A percentile compares a stretch with the other conserved stretches of the same genome.
phyloP scores from a whole-genome alignment of 2,888 invertebrate genomes.

The Colostygia pectinataria region DNA sequence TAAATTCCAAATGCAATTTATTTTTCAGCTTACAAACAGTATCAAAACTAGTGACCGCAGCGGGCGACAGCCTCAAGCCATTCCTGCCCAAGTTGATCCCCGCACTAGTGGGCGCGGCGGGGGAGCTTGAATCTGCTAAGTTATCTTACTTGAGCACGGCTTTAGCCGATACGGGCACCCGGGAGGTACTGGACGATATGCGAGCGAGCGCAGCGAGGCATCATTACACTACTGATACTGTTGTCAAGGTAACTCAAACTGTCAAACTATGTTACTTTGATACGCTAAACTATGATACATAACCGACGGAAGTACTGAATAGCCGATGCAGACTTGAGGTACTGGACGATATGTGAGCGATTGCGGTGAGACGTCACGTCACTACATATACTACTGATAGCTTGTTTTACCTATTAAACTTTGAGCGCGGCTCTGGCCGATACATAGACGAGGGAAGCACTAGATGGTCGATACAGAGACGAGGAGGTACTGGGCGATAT shows the following conservation, averaged over 20 bases:
- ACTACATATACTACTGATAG: too few relatives aligned
- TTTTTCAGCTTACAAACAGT: constrained; percentile 89
- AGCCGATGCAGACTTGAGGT: too few relatives aligned
- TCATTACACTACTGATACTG: constrained; percentile 94
- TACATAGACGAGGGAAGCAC: too few relatives aligned
- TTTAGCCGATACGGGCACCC: constrained; percentile 86
- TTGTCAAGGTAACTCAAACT: constrained; percentile 90
- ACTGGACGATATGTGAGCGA: too few relatives aligned
- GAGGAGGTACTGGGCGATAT: constrained; percentile 91
- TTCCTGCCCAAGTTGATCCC: constrained; percentile 92
- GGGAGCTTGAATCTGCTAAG: constrained; percentile 91
- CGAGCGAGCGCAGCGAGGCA: constrained; percentile 91
- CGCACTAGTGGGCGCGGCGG: constrained; percentile 92
- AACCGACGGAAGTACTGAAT: too few relatives aligned
- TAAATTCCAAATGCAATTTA: too few relatives aligned
- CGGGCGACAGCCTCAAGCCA: constrained; percentile 90
- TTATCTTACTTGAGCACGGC: constrained; percentile 91
- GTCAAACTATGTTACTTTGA: too few relatives aligned
- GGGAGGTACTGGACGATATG: constrained; percentile 90
- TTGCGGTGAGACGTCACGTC: too few relatives aligned
- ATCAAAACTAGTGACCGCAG: constrained; percentile 91
- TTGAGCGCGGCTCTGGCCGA: constrained; percentile 89
- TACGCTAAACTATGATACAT: too few relatives aligned
- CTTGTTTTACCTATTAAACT: too few relatives aligned
- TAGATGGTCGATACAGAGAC: too few relatives aligned